These are phyloP conservation scores for Lepus townsendii DNA, from an alignment of 2,797 vertebrate species.

Conservation along the genomic window DNA sequence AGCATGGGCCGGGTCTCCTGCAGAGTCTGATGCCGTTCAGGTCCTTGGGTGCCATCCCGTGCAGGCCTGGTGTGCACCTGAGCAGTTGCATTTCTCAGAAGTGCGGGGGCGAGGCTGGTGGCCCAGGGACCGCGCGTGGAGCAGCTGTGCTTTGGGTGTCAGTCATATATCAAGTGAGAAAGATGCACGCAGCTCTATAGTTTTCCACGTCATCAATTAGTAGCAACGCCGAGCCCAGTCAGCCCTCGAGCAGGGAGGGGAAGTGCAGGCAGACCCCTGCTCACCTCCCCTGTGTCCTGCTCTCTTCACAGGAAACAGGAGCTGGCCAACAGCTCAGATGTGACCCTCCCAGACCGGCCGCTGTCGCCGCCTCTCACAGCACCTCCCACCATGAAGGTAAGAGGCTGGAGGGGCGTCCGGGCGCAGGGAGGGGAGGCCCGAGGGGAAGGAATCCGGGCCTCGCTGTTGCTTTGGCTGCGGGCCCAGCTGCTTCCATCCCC, in stretches of 20 bases:
- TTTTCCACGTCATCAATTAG: background rate
- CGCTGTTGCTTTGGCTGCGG: background rate
- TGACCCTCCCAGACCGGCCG: constrained; percentile 93
- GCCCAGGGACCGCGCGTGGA: background rate
- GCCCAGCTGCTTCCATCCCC: background rate
- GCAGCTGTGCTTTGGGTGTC: background rate
- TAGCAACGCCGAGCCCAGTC: background rate
- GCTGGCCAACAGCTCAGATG: constrained; percentile 94
- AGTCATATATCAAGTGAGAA: background rate
- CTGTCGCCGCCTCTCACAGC: constrained; percentile 96
- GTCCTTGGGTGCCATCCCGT: background rate
- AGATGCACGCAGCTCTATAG: background rate
- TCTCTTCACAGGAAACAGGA: constrained; percentile 95
- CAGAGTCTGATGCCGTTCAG: background rate
- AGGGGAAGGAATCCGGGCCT: background rate
- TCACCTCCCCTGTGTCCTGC: constrained; percentile 72
- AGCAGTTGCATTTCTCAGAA: background rate
- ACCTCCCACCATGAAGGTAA: constrained; percentile 97
- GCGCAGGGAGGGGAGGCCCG: background rate
- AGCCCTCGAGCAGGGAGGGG: background rate
- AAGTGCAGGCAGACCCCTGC: background rate
- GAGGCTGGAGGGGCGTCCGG: constrained; percentile 9
- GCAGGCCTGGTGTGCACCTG: background rate
- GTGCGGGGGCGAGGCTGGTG: background rate
- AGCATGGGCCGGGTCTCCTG: background rate